Conservation (phyloP, 2,888 invertebrate genomes). For the Ophion ellenae region DNA sequence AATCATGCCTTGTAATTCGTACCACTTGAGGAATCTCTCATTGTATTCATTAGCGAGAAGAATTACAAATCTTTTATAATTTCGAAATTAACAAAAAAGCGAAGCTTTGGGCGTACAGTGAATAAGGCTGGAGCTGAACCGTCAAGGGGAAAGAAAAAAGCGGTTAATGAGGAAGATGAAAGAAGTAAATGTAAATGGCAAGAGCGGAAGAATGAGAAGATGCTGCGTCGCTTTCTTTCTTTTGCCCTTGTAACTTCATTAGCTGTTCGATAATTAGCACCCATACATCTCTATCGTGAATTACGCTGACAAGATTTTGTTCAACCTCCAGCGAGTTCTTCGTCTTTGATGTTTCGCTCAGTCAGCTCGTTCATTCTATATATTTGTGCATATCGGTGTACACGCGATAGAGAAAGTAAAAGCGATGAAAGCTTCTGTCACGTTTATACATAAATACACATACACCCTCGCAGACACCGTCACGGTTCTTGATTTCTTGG, state of each 20-base stretch:
- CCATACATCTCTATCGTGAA: conserved; percentile 56
- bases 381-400: conserved; percentile 5
- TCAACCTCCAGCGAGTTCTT: conserved; percentile 21
- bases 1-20: too few species aligned
- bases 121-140: conserved; percentile 27
- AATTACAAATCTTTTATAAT: too few species aligned
- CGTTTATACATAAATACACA: conserved; percentile 12
- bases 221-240: conserved; percentile 40
- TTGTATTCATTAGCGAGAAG: too few species aligned
- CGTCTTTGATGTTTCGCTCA: conserved; percentile 65
- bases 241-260: conserved; percentile 58
- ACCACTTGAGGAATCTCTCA: too few species aligned
- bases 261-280: conserved; percentile 65
- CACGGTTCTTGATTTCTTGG: conserved; percentile 13
- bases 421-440: conserved; percentile 33
- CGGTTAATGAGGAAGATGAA: conserved; percentile 32
- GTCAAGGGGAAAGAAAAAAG: conserved; percentile 18
- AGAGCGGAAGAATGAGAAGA: conserved; percentile 38
- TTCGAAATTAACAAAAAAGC: not conserved
- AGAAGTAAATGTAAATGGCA: conserved; percentile 41
- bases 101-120: not conserved
- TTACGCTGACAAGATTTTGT: conserved; percentile 61
- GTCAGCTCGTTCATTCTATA: conserved; percentile 34
- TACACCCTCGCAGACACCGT: not conserved
- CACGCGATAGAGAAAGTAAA: not conserved